phyloP scores from a whole-genome alignment of 2,113 vertebrate genomes.

The Menura novaehollandiae region DNA sequence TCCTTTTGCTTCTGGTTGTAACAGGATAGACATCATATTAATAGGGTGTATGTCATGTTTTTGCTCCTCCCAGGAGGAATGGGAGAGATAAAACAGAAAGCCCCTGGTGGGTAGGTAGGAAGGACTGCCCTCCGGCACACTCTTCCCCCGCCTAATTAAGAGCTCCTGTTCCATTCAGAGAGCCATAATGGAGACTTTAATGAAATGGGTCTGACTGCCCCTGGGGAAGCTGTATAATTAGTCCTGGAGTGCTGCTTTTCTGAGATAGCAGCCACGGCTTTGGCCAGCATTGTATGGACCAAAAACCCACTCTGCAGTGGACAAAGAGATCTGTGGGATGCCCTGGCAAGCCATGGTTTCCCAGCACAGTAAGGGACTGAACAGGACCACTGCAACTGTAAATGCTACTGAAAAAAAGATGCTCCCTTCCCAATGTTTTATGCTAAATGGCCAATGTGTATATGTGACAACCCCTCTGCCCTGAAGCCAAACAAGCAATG shows the following conservation, averaged over 20 bases:
- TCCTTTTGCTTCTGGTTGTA: not conserved
- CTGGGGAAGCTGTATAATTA: not conserved
- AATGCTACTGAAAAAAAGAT: not conserved
- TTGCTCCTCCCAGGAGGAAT: not conserved
- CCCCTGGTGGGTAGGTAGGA: not conserved
- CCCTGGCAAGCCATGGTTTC: not conserved
- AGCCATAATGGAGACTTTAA: not conserved
- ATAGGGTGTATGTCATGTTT: not conserved
- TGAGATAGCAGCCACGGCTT: not conserved
- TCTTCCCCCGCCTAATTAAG: not conserved
- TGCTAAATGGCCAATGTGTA: not conserved
- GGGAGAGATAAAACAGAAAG: not conserved
- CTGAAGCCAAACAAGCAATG: not conserved
- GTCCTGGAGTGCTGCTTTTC: not conserved
- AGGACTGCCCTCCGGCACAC: not conserved
- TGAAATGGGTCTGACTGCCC: not conserved
- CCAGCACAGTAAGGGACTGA: rapidly evolving
- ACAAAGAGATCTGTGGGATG: not conserved
- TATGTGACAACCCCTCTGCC: not conserved
- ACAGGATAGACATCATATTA: not conserved
- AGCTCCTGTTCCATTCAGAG: not conserved
- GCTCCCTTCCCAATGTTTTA: not conserved
- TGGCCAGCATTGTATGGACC: not conserved
- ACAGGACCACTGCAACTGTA: not conserved
- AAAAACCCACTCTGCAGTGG: not conserved